Evolutionary conservation across 1,140 invertebrate species (phyloP).

Genomic region (Thaumetopoea pityocampa): DNA sequence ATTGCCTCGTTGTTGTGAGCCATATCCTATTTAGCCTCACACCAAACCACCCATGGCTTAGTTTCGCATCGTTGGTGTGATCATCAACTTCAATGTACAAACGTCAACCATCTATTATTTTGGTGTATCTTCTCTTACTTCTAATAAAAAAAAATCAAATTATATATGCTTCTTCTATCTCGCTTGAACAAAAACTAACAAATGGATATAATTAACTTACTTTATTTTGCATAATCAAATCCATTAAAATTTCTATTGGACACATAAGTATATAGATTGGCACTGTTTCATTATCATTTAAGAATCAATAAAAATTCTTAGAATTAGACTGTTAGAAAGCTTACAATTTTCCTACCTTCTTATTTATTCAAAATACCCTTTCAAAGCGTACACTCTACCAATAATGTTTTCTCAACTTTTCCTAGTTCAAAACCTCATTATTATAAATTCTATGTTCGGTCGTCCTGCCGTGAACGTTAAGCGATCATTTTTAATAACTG

Average conservation of each 20-base stretch:
- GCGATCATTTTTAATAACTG: slow-evolving; percentile 23
- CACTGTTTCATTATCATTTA: slow-evolving; percentile 48
- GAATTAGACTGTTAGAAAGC: slow-evolving; percentile 27
- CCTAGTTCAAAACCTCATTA: slow-evolving; percentile 2
- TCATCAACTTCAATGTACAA: slow-evolving; percentile 61
- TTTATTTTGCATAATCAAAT: slow-evolving; percentile 44
- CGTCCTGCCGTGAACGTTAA: slow-evolving; percentile 1
- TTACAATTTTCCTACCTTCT: slow-evolving; percentile 7
- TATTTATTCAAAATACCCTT: slow-evolving; percentile 7
- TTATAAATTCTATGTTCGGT: no score
- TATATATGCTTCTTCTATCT: slow-evolving; percentile 35
- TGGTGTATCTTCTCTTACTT: slow-evolving; percentile 47
- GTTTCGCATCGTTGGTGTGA: slow-evolving; percentile 67
- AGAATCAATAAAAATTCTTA: slow-evolving; percentile 28
- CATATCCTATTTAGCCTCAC: slow-evolving; percentile 61
- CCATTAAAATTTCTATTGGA: slow-evolving; percentile 44
- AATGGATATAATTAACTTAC: slow-evolving; percentile 55
- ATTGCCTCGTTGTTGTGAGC: slow-evolving; percentile 63
- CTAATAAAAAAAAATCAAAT: slow-evolving; percentile 7
- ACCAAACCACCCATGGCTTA: slow-evolving; percentile 65
- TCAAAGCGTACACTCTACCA: background rate
- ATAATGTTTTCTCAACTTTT: background rate
- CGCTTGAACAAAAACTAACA: slow-evolving; percentile 59
- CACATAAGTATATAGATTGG: slow-evolving; percentile 52
- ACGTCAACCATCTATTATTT: slow-evolving; percentile 53